Percentiles rank a stretch among this genome's conserved stretches.
These are phyloP conservation scores for Idaea biselata DNA, from an alignment of 2,888 invertebrate genomes.

Conservation along the genomic window DNA sequence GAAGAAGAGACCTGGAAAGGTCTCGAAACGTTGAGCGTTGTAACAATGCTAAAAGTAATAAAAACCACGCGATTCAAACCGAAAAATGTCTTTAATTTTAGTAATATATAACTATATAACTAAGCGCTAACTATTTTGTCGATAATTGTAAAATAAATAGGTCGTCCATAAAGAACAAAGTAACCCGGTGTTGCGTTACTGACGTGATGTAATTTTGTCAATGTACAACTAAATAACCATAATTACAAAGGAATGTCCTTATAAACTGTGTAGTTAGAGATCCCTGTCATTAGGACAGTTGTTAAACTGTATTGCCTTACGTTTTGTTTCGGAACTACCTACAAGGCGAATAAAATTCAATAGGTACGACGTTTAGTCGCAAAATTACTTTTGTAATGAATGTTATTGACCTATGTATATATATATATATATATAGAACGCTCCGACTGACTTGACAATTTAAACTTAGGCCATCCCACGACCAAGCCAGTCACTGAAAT, in stretches of 20 bases:
- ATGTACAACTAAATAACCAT: background rate
- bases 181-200: too few relatives aligned
- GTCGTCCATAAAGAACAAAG: too few relatives aligned
- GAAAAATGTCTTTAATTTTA: too few relatives aligned
- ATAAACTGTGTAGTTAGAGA: background rate
- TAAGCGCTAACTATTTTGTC: too few relatives aligned
- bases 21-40: too few relatives aligned
- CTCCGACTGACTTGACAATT: background rate
- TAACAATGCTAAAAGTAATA: too few relatives aligned
- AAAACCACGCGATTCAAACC: too few relatives aligned
- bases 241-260: slow-evolving; percentile 1
- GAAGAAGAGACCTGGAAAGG: too few relatives aligned
- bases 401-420: background rate
- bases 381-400: background rate
- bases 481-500: too few relatives aligned
- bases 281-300: background rate
- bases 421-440: background rate
- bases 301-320: background rate
- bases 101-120: too few relatives aligned
- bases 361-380: background rate
- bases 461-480: too few relatives aligned
- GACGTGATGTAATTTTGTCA: background rate
- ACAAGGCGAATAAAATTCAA: background rate
- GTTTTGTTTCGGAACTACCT: background rate
- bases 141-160: too few relatives aligned